Base-by-base conservation (phyloP, 2,888 invertebrate species). In the Acanthosoma haemorrhoidale region DNA sequence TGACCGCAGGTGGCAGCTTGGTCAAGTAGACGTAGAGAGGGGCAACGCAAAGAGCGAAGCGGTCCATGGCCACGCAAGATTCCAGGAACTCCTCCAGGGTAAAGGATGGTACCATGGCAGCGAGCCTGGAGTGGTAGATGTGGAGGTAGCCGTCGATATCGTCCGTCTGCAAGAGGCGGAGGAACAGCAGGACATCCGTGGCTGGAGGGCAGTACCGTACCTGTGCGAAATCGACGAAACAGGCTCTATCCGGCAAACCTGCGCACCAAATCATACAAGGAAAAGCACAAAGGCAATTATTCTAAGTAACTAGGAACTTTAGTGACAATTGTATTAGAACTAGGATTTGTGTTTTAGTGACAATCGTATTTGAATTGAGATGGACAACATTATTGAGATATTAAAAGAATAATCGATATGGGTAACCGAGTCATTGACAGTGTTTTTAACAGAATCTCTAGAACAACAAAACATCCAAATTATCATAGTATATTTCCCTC, bases 11-110 rank as follows among this genome's bases (percentile, higher is more conserved):
- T 8, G 72, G 72, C 9, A 72, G 70, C 18, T 29, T 41, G 3
- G 72, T 72, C 1, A 71, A 32, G 29, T 68, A 70, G 31, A 67
- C 32, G 64, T 72, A 72, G 18, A 72, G 66, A 9, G 71, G 60
- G 18, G 69, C 66, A 15, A 72, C 39, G 41, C 51, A 31, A 0
- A 59, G 18, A 1, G 68, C 71, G 18, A 69, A 39, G 6, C 13
- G 18, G 36, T 25, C 13, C 15, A 34, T 61, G 6, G 15, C 34
- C 5, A 13, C 2, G 25, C 61, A 57, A 15, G 72, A 68, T 5
- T 58, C 70, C 21, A 32, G 9, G 59, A 72, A 70, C 34, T 72
- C 69, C 13, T n/a, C 9, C 4, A 34, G 18, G 1, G n/a, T 41
- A 39, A 60, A 43, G 3, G 16, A 38, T 9, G 67, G 21, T 16